Base-by-base conservation (phyloP, 2,797 vertebrate species). In the Babyrousa celebensis region DNA sequence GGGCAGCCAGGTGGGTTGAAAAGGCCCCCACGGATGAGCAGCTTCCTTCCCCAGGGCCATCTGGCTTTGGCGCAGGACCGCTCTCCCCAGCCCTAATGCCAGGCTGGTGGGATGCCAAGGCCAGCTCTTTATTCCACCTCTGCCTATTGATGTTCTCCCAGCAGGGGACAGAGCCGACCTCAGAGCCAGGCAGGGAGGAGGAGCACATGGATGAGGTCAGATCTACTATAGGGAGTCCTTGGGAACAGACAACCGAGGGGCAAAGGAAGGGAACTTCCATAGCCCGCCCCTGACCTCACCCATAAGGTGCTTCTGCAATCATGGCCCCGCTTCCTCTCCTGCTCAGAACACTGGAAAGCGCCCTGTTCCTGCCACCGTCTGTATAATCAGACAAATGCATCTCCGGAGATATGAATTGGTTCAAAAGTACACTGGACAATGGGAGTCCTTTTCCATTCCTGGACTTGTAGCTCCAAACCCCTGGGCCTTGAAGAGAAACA, bases 71-170 rank as follows among this genome's bases (percentile, higher is more conserved):
- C 27, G 62, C 23, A 54, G 63, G 84, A 43, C 79, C 82, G 43
- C 67, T 67, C 36, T 70, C 58, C 40, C 48, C 79, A 74, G 95
- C 48, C n/a, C 70, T 80, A 68, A 96, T 86, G 80, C 89, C 94
- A 96, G 79, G 79, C 63, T 89, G 86, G 75, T 70, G 25, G 89
- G 79, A 85, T 62, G 94, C 86, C 92, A 96, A 89, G 63, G n/a
- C 23, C 43, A 74, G 83, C 67, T 65, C 83, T 96, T 96, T 95
- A 87, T 94, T 94, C 32, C 27, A 52, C n/a, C 72, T 89, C 78
- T 2, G 1, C 84, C 63, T 89, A 65, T 36, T 87, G 89, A 80
- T 63, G 56, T 91, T 54, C 94, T 62, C 85, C 52, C 86, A 80
- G 93, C 93, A 96, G 89, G 93, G 71, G 63, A 85, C 2, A 67